Percentiles rank a stretch among this genome's conserved stretches.
These are phyloP conservation scores for Gulo gulo DNA, from an alignment of 2,113 vertebrate species.

Conservation along the genomic window DNA sequence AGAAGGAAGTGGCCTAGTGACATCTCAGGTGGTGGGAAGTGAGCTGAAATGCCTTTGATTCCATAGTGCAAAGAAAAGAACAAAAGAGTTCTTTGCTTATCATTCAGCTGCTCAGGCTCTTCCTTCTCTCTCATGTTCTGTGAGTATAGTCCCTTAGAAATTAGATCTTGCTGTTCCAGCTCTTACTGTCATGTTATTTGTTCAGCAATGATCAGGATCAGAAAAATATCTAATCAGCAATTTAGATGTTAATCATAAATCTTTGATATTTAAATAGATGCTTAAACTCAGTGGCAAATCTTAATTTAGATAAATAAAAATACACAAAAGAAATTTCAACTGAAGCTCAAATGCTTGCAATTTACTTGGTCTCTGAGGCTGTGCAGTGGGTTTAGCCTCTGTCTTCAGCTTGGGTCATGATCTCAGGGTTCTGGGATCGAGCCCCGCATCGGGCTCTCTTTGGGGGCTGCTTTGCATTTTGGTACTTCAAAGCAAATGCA, in stretches of 20 bases:
- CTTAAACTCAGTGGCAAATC: slow-evolving; percentile 22
- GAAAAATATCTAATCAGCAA: slow-evolving; percentile 42
- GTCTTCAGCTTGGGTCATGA: no score
- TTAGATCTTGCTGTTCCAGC: neutral
- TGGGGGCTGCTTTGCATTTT: neutral
- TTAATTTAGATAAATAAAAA: slow-evolving; percentile 48
- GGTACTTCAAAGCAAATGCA: neutral
- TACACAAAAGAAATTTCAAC: neutral
- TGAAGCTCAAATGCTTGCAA: neutral
- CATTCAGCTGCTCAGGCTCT: neutral
- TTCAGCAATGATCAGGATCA: neutral
- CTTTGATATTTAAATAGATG: slow-evolving; percentile 50
- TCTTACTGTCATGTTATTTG: neutral
- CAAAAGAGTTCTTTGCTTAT: slow-evolving; percentile 25
- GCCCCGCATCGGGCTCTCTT: no score
- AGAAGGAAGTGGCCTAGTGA: slow-evolving; percentile 46
- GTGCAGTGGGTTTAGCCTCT: no score
- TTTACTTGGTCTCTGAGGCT: neutral
- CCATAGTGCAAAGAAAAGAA: neutral
- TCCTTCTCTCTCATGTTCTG: neutral
- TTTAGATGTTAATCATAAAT: slow-evolving; percentile 47
- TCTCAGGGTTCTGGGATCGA: no score
- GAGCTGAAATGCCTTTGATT: slow-evolving; percentile 45
- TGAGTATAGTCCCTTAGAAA: slow-evolving; percentile 8
- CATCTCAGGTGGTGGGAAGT: slow-evolving; percentile 61